phyloP scores from a whole-genome alignment of 2,797 vertebrate species.

The Anabas testudineus region DNA sequence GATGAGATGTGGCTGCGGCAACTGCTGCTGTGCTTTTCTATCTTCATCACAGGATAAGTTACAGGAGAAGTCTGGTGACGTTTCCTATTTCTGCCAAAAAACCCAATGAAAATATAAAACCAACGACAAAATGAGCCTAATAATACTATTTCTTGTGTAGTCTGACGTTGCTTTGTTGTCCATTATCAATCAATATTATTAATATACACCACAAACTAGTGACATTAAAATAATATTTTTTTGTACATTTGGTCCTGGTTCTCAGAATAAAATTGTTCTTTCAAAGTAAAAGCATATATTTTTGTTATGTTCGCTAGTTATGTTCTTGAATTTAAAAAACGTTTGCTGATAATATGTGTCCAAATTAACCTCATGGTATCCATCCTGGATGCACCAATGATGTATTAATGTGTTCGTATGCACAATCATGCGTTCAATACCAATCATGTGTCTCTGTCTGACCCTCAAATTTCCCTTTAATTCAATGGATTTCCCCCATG shows the following conservation, averaged over 20 bases:
- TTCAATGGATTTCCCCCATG: conserved; percentile 43
- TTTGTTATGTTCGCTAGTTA: background rate
- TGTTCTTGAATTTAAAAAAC: too few species aligned
- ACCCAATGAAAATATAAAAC: background rate
- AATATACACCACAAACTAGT: too few species aligned
- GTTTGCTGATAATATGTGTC: background rate
- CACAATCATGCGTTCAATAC: conserved; percentile 69
- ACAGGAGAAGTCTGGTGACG: conserved; percentile 4
- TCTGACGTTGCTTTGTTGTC: background rate
- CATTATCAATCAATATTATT: too few species aligned
- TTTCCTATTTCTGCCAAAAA: background rate
- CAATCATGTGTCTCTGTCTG: conserved; percentile 39
- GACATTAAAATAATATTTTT: background rate
- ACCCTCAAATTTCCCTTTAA: conserved; percentile 60
- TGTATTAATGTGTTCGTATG: conserved; percentile 66
- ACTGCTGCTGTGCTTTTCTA: conserved; percentile 8
- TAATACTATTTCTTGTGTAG: background rate
- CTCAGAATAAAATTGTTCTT: background rate
- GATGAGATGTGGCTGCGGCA: conserved; percentile 19
- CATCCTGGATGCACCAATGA: background rate
- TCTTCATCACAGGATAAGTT: conserved; percentile 9
- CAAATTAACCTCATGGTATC: background rate
- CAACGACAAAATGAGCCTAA: background rate
- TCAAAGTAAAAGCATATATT: background rate
- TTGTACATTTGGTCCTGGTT: background rate